These are phyloP conservation scores for Mythimna ferrago DNA, from an alignment of 2,888 invertebrate genomes.

Conservation along the genomic window DNA sequence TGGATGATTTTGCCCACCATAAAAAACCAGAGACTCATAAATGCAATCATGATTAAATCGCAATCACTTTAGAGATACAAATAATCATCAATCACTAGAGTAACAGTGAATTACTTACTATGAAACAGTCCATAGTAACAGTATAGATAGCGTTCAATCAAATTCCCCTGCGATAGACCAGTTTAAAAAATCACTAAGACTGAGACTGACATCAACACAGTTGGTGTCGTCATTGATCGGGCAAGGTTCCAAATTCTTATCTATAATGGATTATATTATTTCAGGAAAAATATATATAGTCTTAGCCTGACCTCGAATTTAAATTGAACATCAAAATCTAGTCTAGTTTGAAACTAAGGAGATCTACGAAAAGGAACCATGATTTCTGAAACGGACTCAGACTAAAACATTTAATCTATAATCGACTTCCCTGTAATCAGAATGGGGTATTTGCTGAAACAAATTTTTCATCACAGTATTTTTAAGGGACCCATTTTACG, in stretches of 20 bases:
- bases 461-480: not conserved
- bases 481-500: not conserved
- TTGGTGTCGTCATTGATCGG: conserved; percentile 20
- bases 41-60: not conserved
- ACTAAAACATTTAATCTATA: not conserved
- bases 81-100: too few species aligned
- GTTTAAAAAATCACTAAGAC: not conserved
- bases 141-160: too few species aligned
- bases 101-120: too few species aligned
- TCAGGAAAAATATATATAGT: conserved; percentile 33
- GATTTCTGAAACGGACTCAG: not conserved
- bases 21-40: too few species aligned
- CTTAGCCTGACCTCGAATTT: conserved; percentile 14
- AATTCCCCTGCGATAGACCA: not conserved
- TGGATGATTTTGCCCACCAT: too few species aligned
- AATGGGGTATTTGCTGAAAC: too few species aligned
- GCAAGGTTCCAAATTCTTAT: conserved; percentile 46
- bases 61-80: too few species aligned
- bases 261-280: conserved; percentile 31
- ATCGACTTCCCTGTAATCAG: too few species aligned
- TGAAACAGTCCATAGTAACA: too few species aligned
- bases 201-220: not conserved
- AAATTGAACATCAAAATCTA: conserved; percentile 7
- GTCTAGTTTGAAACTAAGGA: not conserved
- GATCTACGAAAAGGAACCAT: not conserved